These are phyloP conservation scores for Cryptoblepharus egeriae DNA, from an alignment of 2,797 vertebrate species.

Conservation along the genomic window DNA sequence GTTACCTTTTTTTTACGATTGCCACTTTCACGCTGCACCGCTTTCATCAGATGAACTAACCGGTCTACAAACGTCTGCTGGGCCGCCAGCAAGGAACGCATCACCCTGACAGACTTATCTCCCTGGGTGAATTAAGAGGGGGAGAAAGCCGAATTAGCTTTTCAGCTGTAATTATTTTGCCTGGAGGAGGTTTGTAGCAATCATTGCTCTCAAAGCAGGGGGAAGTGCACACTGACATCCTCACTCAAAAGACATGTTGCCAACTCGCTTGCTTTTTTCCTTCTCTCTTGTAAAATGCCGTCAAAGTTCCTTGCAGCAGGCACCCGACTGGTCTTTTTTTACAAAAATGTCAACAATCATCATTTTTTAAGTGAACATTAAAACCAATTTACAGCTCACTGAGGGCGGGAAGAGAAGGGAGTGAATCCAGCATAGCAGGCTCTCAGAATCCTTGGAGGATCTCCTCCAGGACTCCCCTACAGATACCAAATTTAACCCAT, in stretches of 20 bases:
- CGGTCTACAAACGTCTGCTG: slow-evolving; percentile 97
- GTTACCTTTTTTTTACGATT: slow-evolving; percentile 97
- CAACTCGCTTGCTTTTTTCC: too few species aligned
- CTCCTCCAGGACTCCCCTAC: too few species aligned
- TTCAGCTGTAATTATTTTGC: slow-evolving; percentile 47
- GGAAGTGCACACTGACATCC: slow-evolving; percentile 41
- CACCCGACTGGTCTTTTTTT: slow-evolving; percentile 52
- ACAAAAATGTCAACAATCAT: slow-evolving; percentile 22
- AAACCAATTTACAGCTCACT: slow-evolving; percentile 32
- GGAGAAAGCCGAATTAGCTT: slow-evolving; percentile 59
- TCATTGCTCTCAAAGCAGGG: slow-evolving; percentile 47
- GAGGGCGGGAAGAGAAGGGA: fast-evolving
- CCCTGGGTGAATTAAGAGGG: slow-evolving; percentile 79
- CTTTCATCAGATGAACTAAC: slow-evolving; percentile 97
- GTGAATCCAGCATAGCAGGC: not conserved
- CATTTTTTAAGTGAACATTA: slow-evolving; percentile 12
- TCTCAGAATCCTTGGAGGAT: too few species aligned
- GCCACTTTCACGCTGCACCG: slow-evolving; percentile 96
- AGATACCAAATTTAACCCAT: too few species aligned
- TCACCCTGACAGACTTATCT: slow-evolving; percentile 95
- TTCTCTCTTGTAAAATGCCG: slow-evolving; percentile 33
- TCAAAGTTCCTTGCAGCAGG: slow-evolving; percentile 25
- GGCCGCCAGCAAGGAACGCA: slow-evolving; percentile 93
- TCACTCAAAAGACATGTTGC: slow-evolving; percentile 17
- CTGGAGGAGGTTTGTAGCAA: slow-evolving; percentile 44